Evolutionary conservation across 2,113 vertebrate species (phyloP), one percentile per base, ranked within the genome.

Genomic region (Takifugu bimaculatus): DNA sequence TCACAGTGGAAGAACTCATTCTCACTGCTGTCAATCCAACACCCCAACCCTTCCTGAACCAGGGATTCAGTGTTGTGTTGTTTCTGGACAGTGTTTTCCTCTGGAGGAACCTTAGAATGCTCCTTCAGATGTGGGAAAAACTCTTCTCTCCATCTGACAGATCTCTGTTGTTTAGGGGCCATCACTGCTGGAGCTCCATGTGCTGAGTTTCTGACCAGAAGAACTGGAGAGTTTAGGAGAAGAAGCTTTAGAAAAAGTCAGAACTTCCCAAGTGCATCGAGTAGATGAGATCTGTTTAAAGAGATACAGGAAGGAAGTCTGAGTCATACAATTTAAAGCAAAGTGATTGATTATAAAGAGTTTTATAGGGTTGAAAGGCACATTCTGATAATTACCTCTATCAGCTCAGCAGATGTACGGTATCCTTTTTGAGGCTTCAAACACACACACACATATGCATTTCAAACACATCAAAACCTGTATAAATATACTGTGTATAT

Each of bases 81-180:
- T 65, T 57, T 53, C 28, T 60, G 32, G 47, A 44, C 67, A 72
- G n/a, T 39, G 63, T 75, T 89, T 57, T 88, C 81, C 87, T 89
- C 67, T 20, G 27, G 42, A 54, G 12, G 25, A 10, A 4, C 35
- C 59, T 47, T 43, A 26, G 6, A 2, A 26, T 29, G 28, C 0
- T 13, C 4, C 15, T 53, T 47, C 26, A 80, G 66, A 39, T 50
- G 74, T 49, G 73, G 85, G 82, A 88, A 87, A 87, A 74, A 75
- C 59, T 63, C 12, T 27, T 44, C 49, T 50, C 13, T 28, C 43
- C 12, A 13, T 26, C n/a, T 11, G 27, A 54, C 45, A 52, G 60
- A 35, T 60, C 15, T 65, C 25, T 83, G 85, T 87, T 82, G 81
- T 2, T 51, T 20, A 52, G 20, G 63, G 39, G 55, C 57, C 35